Conservation (phyloP, 2,113 vertebrate species). For the Sinocyclocheilus rhinocerous region DNA sequence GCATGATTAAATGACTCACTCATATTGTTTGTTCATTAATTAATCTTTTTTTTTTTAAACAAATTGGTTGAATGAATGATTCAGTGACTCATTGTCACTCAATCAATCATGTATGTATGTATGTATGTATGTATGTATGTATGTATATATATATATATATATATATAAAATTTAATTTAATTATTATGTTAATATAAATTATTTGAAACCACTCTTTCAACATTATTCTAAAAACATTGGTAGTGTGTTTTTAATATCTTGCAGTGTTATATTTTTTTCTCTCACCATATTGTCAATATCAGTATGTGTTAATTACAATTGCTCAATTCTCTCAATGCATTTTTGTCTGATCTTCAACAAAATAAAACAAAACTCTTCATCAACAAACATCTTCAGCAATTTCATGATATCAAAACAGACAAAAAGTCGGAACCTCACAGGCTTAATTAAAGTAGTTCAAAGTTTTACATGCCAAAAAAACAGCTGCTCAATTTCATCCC, state of each 20-base stretch:
- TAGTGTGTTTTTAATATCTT: not conserved
- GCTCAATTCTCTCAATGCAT: not conserved
- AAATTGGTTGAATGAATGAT: not conserved
- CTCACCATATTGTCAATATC: not conserved
- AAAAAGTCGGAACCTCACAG: not conserved
- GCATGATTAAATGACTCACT: not conserved
- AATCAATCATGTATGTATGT: too few relatives aligned
- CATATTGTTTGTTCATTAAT: too few relatives aligned
- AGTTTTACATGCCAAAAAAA: not conserved
- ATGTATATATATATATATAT: too few relatives aligned
- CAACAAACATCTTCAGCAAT: not conserved
- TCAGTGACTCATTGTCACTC: not conserved
- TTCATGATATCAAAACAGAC: not conserved
- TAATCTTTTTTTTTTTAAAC: too few relatives aligned
- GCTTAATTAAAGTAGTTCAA: slow-evolving; percentile 16
- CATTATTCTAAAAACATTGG: not conserved
- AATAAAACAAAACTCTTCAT: not conserved
- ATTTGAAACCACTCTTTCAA: too few relatives aligned
- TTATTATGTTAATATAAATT: too few relatives aligned
- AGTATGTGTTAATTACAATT: not conserved
- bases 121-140: too few relatives aligned
- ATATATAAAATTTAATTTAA: too few relatives aligned
- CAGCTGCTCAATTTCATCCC: slow-evolving; percentile 12
- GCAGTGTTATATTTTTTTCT: not conserved
- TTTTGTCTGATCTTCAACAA: not conserved